phyloP scores from a whole-genome alignment of 1,140 invertebrate genomes.

The Spodoptera frugiperda region DNA sequence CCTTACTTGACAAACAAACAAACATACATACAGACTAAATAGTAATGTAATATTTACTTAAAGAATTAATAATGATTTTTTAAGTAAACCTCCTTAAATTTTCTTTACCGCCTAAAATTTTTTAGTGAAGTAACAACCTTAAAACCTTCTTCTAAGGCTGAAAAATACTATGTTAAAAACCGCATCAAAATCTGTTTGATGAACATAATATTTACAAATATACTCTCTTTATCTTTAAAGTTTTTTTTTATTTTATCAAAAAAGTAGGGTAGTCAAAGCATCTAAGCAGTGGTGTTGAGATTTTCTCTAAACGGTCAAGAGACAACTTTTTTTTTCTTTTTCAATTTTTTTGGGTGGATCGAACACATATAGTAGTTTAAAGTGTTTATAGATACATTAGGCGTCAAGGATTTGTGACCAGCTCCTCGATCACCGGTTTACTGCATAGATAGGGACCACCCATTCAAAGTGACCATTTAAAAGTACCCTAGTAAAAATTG shows the following conservation, averaged over 20 bases:
- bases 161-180: too few species aligned
- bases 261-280: slow-evolving; percentile 59
- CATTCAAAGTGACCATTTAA: not conserved
- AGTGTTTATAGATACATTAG: slow-evolving; percentile 62
- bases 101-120: too few species aligned
- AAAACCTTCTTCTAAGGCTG: too few species aligned
- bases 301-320: slow-evolving; percentile 75
- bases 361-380: slow-evolving; percentile 66
- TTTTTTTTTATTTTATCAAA: not conserved
- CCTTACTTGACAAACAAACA: too few species aligned
- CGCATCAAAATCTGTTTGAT: too few species aligned
- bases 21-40: slow-evolving; percentile 14
- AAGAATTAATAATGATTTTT: too few species aligned
- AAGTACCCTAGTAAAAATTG: not conserved
- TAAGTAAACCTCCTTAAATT: too few species aligned
- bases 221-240: too few species aligned
- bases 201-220: too few species aligned
- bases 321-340: slow-evolving; percentile 69
- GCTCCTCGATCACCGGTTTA: slow-evolving; percentile 65
- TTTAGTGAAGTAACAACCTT: too few species aligned
- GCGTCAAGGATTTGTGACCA: slow-evolving; percentile 60
- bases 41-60: not conserved
- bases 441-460: slow-evolving; percentile 72
- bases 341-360: slow-evolving; percentile 53
- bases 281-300: slow-evolving; percentile 78